Evolutionary conservation across 2,797 vertebrate species (phyloP).

Genomic region (Acanthis flammea): DNA sequence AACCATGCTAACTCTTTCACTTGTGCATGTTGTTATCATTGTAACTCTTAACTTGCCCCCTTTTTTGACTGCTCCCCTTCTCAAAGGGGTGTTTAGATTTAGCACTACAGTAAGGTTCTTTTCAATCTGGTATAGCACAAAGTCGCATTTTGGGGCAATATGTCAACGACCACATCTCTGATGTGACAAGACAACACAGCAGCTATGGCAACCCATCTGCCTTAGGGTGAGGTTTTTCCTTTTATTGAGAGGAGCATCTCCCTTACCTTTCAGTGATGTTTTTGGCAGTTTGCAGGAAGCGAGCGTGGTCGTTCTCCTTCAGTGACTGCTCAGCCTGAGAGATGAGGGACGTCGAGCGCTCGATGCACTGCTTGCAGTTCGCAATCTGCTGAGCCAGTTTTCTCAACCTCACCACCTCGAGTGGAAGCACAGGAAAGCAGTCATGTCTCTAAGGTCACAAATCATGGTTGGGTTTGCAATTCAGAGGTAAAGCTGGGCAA

Average conservation of each 20-base stretch:
- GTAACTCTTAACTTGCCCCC: not conserved
- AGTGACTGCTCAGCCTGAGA: constrained; percentile 92
- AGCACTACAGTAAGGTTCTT: not conserved
- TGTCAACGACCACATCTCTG: not conserved
- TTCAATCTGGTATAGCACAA: not conserved
- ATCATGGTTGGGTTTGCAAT: not conserved
- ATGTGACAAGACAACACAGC: not conserved
- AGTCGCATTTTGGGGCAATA: not conserved
- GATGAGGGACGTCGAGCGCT: constrained; percentile 94
- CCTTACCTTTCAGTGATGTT: constrained; percentile 93
- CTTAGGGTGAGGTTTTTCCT: not conserved
- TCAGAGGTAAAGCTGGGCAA: not conserved
- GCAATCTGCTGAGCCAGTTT: constrained; percentile 96
- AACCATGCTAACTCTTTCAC: not conserved
- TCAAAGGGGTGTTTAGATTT: not conserved
- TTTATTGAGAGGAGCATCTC: not conserved
- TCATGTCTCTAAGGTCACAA: constrained; percentile 17
- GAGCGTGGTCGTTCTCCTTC: constrained; percentile 92
- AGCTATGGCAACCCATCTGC: not conserved
- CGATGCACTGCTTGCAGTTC: constrained; percentile 96
- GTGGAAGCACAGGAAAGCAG: not conserved
- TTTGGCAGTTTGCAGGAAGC: constrained; percentile 97
- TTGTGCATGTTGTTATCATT: not conserved
- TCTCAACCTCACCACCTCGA: constrained; percentile 88
- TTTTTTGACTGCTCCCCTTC: not conserved